A percentile compares a stretch with the other conserved stretches of the same genome.
Conservation (phyloP, 1,140 invertebrate species). For the Heterodera schachtii region DNA sequence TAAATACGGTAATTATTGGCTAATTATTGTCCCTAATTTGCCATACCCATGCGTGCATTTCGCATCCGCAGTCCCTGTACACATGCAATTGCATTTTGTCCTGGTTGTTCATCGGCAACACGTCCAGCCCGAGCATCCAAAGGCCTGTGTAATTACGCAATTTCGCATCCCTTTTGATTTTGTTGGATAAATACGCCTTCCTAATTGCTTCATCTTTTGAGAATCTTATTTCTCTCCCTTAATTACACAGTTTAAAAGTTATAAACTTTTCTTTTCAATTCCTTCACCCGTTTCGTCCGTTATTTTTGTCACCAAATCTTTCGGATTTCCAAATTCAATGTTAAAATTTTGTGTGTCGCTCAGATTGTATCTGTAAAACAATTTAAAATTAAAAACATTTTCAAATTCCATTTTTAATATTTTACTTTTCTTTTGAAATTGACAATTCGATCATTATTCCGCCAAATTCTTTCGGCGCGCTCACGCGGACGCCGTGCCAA, state of each 20-base stretch:
- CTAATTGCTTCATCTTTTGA: background rate
- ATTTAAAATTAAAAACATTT: background rate
- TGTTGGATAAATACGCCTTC: background rate
- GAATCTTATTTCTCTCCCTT: background rate
- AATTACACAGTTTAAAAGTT: background rate
- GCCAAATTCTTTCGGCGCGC: background rate
- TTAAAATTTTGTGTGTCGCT: background rate
- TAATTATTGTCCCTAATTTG: background rate
- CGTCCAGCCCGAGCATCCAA: conserved; percentile 24
- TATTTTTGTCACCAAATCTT: background rate
- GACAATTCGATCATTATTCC: background rate
- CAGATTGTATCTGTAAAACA: background rate
- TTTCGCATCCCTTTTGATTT: background rate
- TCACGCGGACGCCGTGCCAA: background rate
- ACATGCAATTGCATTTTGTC: conserved; percentile 1
- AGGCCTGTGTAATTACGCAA: background rate
- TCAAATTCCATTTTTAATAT: too few species aligned
- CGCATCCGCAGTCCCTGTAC: background rate
- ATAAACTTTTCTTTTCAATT: too few species aligned
- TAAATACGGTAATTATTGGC: too few species aligned
- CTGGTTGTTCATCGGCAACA: background rate
- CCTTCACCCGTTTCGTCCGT: background rate
- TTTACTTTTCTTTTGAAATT: background rate
- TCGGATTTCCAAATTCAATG: background rate
- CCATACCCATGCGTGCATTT: conserved; percentile 14